phyloP scores from a whole-genome alignment of 2,113 vertebrate species.

The Scartelaos histophorus region DNA sequence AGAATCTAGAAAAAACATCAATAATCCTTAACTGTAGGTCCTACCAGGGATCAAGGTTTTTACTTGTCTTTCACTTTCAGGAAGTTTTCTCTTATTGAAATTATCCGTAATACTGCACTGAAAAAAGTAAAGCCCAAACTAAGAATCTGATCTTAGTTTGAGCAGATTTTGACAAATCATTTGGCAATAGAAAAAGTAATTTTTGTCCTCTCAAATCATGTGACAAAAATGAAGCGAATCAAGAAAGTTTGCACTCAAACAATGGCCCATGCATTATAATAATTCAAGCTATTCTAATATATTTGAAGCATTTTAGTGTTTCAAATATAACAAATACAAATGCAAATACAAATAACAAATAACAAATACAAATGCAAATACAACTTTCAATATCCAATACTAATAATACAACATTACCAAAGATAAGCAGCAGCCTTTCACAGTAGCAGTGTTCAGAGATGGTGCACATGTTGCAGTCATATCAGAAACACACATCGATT shows the following conservation, averaged over 20 bases:
- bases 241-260: no score
- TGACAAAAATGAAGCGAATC: no score
- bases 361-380: no score
- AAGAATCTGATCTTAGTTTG: neutral
- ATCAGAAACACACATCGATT: slow-evolving; percentile 40
- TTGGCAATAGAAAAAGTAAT: no score
- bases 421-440: neutral
- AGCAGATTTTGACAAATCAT: neutral
- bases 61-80: no score
- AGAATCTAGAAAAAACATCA: neutral
- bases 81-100: no score
- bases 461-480: slow-evolving; percentile 19
- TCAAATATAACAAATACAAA: neutral
- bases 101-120: neutral
- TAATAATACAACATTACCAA: neutral
- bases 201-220: no score
- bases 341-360: no score
- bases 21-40: no score
- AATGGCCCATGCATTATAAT: no score
- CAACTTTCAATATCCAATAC: neutral
- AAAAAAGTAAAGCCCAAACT: neutral
- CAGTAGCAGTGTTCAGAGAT: neutral
- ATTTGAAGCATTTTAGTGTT: neutral
- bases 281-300: no score
- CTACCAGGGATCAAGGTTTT: no score